Evolutionary conservation across 2,113 vertebrate genomes (phyloP).

Genomic region (Syngnathus typhle): DNA sequence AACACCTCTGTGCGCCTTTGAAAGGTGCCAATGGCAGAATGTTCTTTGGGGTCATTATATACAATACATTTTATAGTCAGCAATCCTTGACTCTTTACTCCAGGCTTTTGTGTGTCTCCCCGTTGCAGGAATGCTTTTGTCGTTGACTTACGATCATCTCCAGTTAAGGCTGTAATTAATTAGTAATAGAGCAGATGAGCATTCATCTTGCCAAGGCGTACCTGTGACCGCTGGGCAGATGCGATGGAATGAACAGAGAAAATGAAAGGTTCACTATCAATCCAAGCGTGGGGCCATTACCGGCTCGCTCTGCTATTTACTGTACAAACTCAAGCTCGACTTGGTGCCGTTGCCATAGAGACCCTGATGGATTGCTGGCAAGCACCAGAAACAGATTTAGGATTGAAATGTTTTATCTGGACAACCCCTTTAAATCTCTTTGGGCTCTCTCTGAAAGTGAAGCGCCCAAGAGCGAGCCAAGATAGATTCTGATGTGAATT

Average conservation of each 20-base stretch:
- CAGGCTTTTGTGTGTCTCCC: not conserved
- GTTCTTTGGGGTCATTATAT: constrained; percentile 20
- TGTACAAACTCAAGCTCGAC: constrained; percentile 35
- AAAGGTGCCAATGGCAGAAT: constrained; percentile 11
- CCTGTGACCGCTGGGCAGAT: not conserved
- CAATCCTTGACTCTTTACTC: constrained; percentile 13
- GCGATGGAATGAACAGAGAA: not conserved
- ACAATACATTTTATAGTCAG: constrained; percentile 22
- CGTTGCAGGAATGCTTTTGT: constrained; percentile 1
- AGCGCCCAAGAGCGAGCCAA: not conserved
- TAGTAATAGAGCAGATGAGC: not conserved
- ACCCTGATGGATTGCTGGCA: constrained; percentile 44
- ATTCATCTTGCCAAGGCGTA: constrained; percentile 15
- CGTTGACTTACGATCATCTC: not conserved
- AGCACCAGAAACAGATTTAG: constrained; percentile 25
- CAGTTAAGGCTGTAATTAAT: not conserved
- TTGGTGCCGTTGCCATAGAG: constrained; percentile 53
- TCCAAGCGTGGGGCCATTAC: constrained; percentile 19
- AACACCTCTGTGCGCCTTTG: constrained; percentile 35
- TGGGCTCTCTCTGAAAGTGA: not conserved
- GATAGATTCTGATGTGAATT: not conserved
- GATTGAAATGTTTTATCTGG: constrained; percentile 15
- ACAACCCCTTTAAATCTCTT: constrained; percentile 11
- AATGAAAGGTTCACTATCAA: constrained; percentile 20
- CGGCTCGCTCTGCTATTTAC: constrained; percentile 33